These are phyloP conservation scores for Pollachius pollachius DNA, from an alignment of 2,113 vertebrate species.

Conservation along the genomic window DNA sequence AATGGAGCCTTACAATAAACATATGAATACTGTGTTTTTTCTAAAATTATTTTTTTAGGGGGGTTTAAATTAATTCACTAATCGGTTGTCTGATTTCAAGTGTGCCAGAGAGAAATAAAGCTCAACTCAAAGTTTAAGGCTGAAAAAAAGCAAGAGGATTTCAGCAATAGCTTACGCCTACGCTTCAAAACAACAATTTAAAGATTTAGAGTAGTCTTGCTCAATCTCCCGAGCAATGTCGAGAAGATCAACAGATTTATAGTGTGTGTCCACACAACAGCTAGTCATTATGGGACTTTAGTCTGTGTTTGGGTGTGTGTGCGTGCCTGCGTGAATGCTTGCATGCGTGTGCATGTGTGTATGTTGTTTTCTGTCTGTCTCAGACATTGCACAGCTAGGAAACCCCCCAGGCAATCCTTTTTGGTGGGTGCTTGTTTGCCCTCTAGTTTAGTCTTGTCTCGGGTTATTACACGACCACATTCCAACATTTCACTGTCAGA, in stretches of 20 bases:
- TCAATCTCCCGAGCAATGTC: constrained; percentile 28
- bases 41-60: too few relatives aligned
- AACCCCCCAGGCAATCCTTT: constrained; percentile 25
- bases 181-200: constrained; percentile 10
- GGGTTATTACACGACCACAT: constrained; percentile 38
- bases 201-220: constrained; percentile 22
- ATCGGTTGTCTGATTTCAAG: not conserved
- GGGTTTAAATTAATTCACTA: too few relatives aligned
- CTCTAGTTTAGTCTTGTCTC: constrained; percentile 34
- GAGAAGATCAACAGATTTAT: constrained; percentile 53
- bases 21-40: too few relatives aligned
- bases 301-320: constrained; percentile 13
- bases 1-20: too few relatives aligned
- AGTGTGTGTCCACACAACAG: constrained; percentile 36
- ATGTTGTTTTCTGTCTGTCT: not conserved
- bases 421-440: constrained; percentile 58
- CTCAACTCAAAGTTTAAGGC: too few relatives aligned
- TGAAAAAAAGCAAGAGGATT: too few relatives aligned
- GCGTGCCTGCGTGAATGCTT: not conserved
- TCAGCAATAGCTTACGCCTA: not conserved
- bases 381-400: constrained; percentile 32
- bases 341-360: not conserved
- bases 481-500: constrained; percentile 27
- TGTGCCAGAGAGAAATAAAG: not conserved
- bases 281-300: constrained; percentile 37